These are phyloP conservation scores for Pipistrellus pygmaeus DNA, from an alignment of 2,797 vertebrate species.

Conservation along the genomic window DNA sequence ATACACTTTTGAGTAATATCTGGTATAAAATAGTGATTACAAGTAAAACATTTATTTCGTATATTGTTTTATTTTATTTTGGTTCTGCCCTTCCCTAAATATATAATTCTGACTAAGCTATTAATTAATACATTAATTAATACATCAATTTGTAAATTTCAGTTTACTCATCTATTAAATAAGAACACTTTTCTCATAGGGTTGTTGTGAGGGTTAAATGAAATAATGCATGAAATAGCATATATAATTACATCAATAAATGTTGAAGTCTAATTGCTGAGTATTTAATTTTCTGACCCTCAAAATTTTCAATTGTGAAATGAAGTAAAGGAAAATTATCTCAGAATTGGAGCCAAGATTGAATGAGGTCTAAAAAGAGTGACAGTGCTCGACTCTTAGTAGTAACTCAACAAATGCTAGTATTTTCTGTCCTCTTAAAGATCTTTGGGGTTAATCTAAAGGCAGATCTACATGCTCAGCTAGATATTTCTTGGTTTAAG, in stretches of 20 bases:
- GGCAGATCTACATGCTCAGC: background rate
- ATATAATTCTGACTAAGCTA: conserved; percentile 36
- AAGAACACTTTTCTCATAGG: conserved; percentile 28
- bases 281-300: conserved; percentile 59
- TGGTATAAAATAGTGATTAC: background rate
- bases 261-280: conserved; percentile 52
- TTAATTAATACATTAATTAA: too few relatives aligned
- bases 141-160: conserved; percentile 48
- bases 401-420: background rate
- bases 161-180: conserved; percentile 44
- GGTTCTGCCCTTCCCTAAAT: background rate
- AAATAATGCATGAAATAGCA: conserved; percentile 45
- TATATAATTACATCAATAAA: conserved; percentile 63
- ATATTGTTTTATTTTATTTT: conserved; percentile 38
- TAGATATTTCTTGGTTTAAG: background rate
- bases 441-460: background rate
- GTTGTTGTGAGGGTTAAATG: conserved; percentile 31
- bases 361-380: background rate
- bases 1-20: background rate
- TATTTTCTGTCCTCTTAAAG: background rate
- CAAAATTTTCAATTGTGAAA: conserved; percentile 51
- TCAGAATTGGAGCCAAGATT: background rate
- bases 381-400: background rate
- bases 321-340: conserved; percentile 1
- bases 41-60: background rate